phyloP scores from a whole-genome alignment of 2,888 invertebrate species.

The Cybosia mesomella region DNA sequence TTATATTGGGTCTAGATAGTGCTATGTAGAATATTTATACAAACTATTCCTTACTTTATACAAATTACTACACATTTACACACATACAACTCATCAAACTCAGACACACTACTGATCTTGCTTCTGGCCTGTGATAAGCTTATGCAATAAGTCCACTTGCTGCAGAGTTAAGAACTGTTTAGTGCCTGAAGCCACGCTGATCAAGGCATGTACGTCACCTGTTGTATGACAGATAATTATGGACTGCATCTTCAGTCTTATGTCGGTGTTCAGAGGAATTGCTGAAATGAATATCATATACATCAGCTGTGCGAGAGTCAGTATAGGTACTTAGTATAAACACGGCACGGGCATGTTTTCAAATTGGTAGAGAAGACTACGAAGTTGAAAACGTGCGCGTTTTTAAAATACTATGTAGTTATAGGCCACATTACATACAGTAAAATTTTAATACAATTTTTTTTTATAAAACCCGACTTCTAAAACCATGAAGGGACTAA shows the following conservation, averaged over 20 bases:
- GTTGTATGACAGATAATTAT: conserved; percentile 66
- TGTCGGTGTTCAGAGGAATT: conserved; percentile 68
- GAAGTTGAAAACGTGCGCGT: too few species aligned
- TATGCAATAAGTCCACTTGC: conserved; percentile 70
- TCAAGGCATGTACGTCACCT: conserved; percentile 69
- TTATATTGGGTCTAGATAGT: neutral
- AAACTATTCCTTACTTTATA: conserved; percentile 3
- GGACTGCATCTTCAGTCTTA: conserved; percentile 77
- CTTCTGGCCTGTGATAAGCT: conserved; percentile 53
- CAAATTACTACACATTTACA: conserved; percentile 3
- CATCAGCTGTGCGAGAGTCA: neutral
- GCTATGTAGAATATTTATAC: neutral
- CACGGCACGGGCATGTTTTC: too few species aligned
- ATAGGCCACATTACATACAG: too few species aligned
- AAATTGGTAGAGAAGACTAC: too few species aligned
- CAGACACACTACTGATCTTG: conserved; percentile 32
- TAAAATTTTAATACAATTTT: too few species aligned
- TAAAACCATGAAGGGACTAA: too few species aligned
- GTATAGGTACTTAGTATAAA: too few species aligned
- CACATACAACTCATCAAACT: conserved; percentile 39
- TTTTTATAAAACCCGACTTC: too few species aligned
- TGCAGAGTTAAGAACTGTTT: conserved; percentile 64
- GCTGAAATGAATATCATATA: conserved; percentile 58
- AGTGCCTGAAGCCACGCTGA: conserved; percentile 66
- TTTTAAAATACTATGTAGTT: too few species aligned